phyloP scores from a whole-genome alignment of 2,797 vertebrate species.

The Semotilus atromaculatus region DNA sequence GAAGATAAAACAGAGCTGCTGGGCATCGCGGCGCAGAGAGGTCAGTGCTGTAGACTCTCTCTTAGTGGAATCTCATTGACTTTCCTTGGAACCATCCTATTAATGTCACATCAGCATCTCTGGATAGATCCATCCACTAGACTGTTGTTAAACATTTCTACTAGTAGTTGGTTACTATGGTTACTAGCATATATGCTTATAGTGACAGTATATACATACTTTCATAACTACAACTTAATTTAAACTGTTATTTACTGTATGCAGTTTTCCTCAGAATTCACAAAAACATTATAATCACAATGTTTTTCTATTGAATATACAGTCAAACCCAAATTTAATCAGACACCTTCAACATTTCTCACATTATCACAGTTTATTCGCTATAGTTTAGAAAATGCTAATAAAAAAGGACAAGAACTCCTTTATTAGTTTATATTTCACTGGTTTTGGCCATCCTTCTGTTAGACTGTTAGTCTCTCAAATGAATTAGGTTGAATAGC shows the following conservation, averaged over 20 bases:
- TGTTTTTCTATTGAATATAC: not conserved
- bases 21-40: slow-evolving; percentile 96
- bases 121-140: not conserved
- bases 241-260: not conserved
- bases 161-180: not conserved
- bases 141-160: not conserved
- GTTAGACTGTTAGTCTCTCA: too few relatives aligned
- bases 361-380: too few relatives aligned
- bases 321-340: too few relatives aligned
- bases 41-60: slow-evolving; percentile 72
- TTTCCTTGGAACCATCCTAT: not conserved
- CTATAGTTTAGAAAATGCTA: too few relatives aligned
- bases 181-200: not conserved
- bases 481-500: too few relatives aligned
- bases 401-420: too few relatives aligned
- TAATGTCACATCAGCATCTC: slow-evolving; percentile 1
- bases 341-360: too few relatives aligned
- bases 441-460: too few relatives aligned
- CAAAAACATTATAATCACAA: not conserved
- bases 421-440: too few relatives aligned
- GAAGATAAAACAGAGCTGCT: slow-evolving; percentile 99
- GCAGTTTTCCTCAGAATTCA: not conserved
- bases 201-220: not conserved
- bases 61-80: not conserved
- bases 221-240: not conserved